Evolutionary conservation across 2,888 invertebrate species (phyloP).

Genomic region (Gandaritis pyraliata): DNA sequence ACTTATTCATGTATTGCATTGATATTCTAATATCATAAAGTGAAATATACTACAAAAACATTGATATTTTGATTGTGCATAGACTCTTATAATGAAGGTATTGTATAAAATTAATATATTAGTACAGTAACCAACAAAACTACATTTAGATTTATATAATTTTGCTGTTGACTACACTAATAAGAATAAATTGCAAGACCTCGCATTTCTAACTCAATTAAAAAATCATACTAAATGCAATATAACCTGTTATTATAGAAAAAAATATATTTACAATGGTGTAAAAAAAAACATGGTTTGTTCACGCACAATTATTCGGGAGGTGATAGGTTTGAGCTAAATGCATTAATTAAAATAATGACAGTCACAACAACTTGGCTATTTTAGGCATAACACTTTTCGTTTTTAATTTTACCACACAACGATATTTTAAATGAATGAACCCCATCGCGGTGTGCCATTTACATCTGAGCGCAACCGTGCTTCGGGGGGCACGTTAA

Average conservation of each 20-base stretch:
- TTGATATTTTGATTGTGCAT: background rate
- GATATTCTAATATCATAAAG: background rate
- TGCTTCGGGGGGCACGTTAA: no score
- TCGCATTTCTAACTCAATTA: no score
- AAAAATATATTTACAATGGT: constrained; percentile 1
- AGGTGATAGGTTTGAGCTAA: constrained; percentile 45
- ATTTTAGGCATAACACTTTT: constrained; percentile 6
- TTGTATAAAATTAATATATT: background rate
- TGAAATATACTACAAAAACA: background rate
- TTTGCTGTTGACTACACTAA: no score
- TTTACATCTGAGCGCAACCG: no score
- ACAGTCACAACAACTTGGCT: constrained; percentile 43
- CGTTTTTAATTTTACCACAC: background rate
- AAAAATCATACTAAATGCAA: no score
- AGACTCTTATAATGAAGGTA: background rate
- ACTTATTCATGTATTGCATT: constrained; percentile 11
- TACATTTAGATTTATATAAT: no score
- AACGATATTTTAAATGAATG: no score
- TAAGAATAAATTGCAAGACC: no score
- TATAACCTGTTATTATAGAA: background rate
- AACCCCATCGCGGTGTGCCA: no score
- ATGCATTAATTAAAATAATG: constrained; percentile 47
- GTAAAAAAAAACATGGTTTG: background rate
- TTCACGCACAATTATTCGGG: constrained; percentile 7
- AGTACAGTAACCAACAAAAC: background rate